phyloP scores from a whole-genome alignment of 2,888 invertebrate genomes.

The Dyspetes luteomarginatus region DNA sequence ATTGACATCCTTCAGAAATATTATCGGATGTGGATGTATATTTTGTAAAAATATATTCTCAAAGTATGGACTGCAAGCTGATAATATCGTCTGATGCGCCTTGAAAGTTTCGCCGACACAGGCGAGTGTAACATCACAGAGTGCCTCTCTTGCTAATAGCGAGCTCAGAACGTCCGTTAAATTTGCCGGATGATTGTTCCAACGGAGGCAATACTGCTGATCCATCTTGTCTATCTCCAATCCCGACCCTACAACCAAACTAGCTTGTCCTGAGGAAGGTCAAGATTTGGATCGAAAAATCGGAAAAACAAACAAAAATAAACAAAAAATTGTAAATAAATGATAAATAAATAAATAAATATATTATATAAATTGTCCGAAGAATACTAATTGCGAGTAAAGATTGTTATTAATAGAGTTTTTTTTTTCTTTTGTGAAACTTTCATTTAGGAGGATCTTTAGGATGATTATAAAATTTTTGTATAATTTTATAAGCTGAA shows the following conservation, averaged over 20 bases:
- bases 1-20: constrained; percentile 96
- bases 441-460: too few species aligned
- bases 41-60: constrained; percentile 96
- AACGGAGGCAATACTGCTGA: constrained; percentile 96
- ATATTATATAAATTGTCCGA: background rate
- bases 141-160: constrained; percentile 93
- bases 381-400: background rate
- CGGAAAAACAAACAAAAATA: constrained; percentile 4
- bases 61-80: constrained; percentile 97
- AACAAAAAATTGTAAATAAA: background rate
- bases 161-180: constrained; percentile 95
- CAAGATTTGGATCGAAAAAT: constrained; percentile 47
- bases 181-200: constrained; percentile 97
- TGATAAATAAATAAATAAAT: constrained; percentile 6
- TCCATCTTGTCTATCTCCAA: constrained; percentile 86
- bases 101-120: constrained; percentile 95
- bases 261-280: constrained; percentile 75
- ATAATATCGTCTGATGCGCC: constrained; percentile 96
- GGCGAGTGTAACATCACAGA: constrained; percentile 96
- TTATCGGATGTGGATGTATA: constrained; percentile 95
- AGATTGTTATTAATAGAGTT: too few species aligned
- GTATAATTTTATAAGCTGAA: too few species aligned
- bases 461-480: too few species aligned
- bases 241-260: constrained; percentile 81
- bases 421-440: too few species aligned